A percentile compares a stretch with the other conserved stretches of the same genome.
Conservation (phyloP, 2,797 vertebrate species). For the Pteronotus mesoamericanus region DNA sequence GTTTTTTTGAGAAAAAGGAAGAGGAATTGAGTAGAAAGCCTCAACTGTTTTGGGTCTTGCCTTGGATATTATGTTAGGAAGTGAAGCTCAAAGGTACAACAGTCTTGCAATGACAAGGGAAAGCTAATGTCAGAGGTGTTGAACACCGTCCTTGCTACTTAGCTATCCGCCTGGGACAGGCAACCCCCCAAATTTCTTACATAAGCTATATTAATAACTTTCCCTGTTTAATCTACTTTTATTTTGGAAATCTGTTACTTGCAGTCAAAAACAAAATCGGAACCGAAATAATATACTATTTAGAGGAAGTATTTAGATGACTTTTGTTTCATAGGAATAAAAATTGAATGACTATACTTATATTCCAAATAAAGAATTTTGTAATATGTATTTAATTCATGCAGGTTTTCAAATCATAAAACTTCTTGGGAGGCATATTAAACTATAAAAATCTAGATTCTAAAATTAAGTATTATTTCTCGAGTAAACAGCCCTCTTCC, state of each 20-base stretch:
- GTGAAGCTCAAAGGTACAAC: not conserved
- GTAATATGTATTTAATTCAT: slow-evolving; percentile 36
- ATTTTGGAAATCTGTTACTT: not conserved
- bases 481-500: not conserved
- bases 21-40: not conserved
- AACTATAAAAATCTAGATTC: slow-evolving; percentile 23
- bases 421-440: slow-evolving; percentile 48
- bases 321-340: slow-evolving; percentile 49
- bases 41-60: not conserved
- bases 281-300: not conserved
- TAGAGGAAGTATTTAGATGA: slow-evolving; percentile 19
- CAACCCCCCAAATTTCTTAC: not conserved
- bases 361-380: slow-evolving; percentile 7
- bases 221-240: not conserved
- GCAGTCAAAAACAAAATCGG: not conserved
- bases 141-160: not conserved
- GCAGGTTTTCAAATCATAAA: slow-evolving; percentile 58
- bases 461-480: slow-evolving; percentile 38
- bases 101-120: not conserved
- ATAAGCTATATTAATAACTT: not conserved
- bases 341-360: slow-evolving; percentile 21
- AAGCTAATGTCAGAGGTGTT: not conserved
- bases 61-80: not conserved
- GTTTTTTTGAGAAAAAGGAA: not conserved
- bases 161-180: not conserved